phyloP scores from a whole-genome alignment of 2,888 invertebrate genomes.

The Marronus borbonicus region DNA sequence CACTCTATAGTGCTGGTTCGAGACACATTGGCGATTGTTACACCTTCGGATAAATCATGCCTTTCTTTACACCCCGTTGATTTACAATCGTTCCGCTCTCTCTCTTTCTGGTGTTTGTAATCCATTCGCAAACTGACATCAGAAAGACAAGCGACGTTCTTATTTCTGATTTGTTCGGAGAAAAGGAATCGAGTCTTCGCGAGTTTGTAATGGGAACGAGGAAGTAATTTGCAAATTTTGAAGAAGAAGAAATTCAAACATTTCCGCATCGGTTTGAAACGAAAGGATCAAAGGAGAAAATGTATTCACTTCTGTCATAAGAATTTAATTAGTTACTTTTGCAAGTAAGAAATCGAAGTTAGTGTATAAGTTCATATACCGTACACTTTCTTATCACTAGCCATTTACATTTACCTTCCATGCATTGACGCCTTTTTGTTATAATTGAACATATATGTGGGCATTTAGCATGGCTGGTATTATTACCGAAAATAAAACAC shows the following conservation, averaged over 20 bases:
- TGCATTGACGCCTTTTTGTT: too few species aligned
- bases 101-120: slow-evolving; percentile 42
- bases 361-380: too few species aligned
- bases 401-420: too few species aligned
- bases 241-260: neutral
- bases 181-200: neutral
- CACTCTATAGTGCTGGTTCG: slow-evolving; percentile 47
- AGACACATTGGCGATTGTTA: slow-evolving; percentile 52
- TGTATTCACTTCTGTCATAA: too few species aligned
- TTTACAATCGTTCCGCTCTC: slow-evolving; percentile 51
- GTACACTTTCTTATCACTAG: too few species aligned
- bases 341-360: too few species aligned
- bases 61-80: slow-evolving; percentile 53
- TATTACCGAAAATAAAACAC: too few species aligned
- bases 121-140: slow-evolving; percentile 46
- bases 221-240: slow-evolving; percentile 19
- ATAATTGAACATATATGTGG: too few species aligned
- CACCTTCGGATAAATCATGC: slow-evolving; percentile 54
- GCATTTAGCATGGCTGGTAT: too few species aligned
- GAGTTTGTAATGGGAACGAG: slow-evolving; percentile 21
- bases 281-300: too few species aligned
- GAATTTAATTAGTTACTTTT: too few species aligned
- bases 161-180: slow-evolving; percentile 26
- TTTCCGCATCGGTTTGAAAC: neutral
- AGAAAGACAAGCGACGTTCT: slow-evolving; percentile 29